Base-by-base conservation (phyloP, 2,888 invertebrate genomes). In the Poecilus cupreus region DNA sequence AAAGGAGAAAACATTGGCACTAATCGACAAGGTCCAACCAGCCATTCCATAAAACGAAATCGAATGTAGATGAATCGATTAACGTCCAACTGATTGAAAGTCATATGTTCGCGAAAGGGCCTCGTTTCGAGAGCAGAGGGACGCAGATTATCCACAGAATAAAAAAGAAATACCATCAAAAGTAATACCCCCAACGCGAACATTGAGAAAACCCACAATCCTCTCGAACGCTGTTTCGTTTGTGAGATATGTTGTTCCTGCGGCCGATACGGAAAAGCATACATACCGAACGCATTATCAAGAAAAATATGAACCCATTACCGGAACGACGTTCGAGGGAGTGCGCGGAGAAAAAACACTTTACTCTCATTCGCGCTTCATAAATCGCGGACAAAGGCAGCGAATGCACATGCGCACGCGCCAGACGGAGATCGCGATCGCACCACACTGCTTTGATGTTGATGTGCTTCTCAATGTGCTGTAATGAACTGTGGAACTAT, bases 341-440 rank as follows among this genome's bases (percentile, higher is more conserved):
- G 18, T 26, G n/a, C 8, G 18, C 46, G n/a, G 20, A 39, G 16
- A 51, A 72, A 60, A 81, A 81, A 81, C 81, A 81, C 81, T 81
- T 80, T 81, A 74, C 75, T 81, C 75, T 74, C 75, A 81, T 86
- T 86, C 85, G 85, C 86, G 86, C 86, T 85, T 86, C 85, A 85
- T 84, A 84, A 85, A 86, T 83, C 83, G 85, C 82, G 84, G 84
- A 86, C 86, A 86, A 86, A 85, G 86, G 22, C 76, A 72, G 83
- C 77, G 80, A 83, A 77, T 83, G 80, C 78, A 16, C 32, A 3
- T 11, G 6, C n/a, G 16, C 18, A 37, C 18, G 16, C 8, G 37
- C 6, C 5, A 68, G 22, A 68, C 16, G 37, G 64, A 68, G 64
- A 68, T 1, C 20, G n/a, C 11, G 6, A n/a, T n/a, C n/a, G n/a